Conservation (phyloP, 1,140 invertebrate genomes). For the Chironomus striatipennis region DNA sequence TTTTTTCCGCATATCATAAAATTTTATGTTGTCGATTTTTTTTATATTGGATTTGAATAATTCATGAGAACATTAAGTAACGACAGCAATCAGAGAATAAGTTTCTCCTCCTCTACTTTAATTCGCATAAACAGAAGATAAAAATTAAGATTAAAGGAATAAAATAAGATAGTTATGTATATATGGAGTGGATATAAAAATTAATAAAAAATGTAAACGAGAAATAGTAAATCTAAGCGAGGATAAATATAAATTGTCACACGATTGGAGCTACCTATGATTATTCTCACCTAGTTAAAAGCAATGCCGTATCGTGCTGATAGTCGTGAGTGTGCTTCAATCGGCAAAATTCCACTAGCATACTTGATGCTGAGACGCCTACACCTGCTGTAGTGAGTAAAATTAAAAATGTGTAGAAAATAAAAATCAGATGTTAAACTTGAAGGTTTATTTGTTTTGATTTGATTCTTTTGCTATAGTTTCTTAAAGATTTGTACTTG, state of each 20-base stretch:
- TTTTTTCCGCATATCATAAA: background rate
- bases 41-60: background rate
- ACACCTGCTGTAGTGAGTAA: conserved; percentile 26
- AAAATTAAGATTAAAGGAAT: too few species aligned
- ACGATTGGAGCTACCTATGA: too few species aligned
- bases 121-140: too few species aligned
- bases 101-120: background rate
- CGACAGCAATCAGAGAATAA: background rate
- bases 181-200: background rate
- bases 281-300: conserved; percentile 57
- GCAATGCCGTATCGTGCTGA: conserved; percentile 63
- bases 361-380: conserved; percentile 50
- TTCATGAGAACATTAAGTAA: background rate
- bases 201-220: background rate
- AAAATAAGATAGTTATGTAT: background rate
- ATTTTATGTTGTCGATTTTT: background rate
- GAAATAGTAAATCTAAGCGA: background rate
- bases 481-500: too few species aligned
- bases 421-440: too few species aligned
- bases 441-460: too few species aligned
- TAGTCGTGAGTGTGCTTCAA: conserved; percentile 52
- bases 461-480: too few species aligned
- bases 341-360: conserved; percentile 61
- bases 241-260: too few species aligned
- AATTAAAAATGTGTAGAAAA: too few species aligned